Evolutionary conservation across 1,140 invertebrate genomes (phyloP).

Genomic region (Eufriesea mexicana): DNA sequence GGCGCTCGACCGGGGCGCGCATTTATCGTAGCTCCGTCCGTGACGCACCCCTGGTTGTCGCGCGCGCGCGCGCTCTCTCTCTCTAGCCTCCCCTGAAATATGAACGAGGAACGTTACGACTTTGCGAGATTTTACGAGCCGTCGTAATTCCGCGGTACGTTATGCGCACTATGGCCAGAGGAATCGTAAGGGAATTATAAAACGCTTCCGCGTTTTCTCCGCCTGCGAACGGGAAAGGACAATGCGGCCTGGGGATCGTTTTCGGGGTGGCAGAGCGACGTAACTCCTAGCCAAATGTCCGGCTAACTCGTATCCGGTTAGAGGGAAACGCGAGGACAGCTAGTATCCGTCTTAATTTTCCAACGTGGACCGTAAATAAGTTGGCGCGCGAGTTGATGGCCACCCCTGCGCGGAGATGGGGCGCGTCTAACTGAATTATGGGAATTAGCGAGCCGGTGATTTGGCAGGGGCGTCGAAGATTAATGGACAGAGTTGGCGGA

Average conservation of each 20-base stretch:
- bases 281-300: slow-evolving; percentile 37
- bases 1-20: background rate
- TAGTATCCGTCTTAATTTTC: slow-evolving; percentile 74
- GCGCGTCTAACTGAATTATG: slow-evolving; percentile 79
- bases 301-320: slow-evolving; percentile 9
- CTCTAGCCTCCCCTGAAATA: slow-evolving; percentile 31
- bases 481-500: slow-evolving; percentile 77
- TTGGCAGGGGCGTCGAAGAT: slow-evolving; percentile 75
- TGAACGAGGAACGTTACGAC: slow-evolving; percentile 42
- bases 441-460: slow-evolving; percentile 76
- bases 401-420: slow-evolving; percentile 7
- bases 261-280: background rate
- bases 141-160: slow-evolving; percentile 6
- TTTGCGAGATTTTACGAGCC: slow-evolving; percentile 41
- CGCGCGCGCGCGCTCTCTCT: no score
- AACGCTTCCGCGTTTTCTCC: slow-evolving; percentile 9
- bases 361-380: slow-evolving; percentile 75
- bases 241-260: background rate
- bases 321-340: slow-evolving; percentile 11
- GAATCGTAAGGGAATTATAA: slow-evolving; percentile 41
- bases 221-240: background rate
- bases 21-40: slow-evolving; percentile 28
- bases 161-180: background rate
- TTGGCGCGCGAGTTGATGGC: slow-evolving; percentile 32
- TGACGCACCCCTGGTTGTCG: background rate